Conservation (phyloP, 2,797 vertebrate species). For the Onychomys torridus region DNA sequence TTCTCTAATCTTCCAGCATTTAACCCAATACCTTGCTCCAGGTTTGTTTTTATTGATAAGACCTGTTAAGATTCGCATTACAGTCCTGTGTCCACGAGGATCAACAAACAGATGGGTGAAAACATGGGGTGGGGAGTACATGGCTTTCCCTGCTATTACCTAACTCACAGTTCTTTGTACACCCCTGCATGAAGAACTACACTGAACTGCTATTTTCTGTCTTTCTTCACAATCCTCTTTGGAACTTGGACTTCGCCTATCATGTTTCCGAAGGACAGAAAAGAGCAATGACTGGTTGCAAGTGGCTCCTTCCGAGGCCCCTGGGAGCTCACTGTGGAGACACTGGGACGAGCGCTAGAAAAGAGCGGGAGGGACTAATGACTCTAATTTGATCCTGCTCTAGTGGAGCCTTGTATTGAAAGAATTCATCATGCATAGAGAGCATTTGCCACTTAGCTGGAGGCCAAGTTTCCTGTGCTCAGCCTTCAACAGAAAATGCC, state of each 20-base stretch:
- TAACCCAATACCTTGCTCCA: too few relatives aligned
- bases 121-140: fast-evolving
- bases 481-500: slow-evolving; percentile 61
- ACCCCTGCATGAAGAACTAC: neutral
- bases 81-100: fast-evolving
- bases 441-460: slow-evolving; percentile 82
- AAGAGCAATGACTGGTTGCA: neutral
- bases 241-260: slow-evolving; percentile 35
- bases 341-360: slow-evolving; percentile 55
- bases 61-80: too few relatives aligned
- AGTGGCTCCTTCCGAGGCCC: neutral
- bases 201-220: fast-evolving
- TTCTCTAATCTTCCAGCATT: too few relatives aligned
- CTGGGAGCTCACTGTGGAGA: neutral
- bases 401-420: slow-evolving; percentile 84
- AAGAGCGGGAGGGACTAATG: slow-evolving; percentile 72
- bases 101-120: fast-evolving
- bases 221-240: neutral
- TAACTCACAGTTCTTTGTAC: fast-evolving
- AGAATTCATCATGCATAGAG: slow-evolving; percentile 87
- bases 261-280: slow-evolving; percentile 64
- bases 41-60: too few relatives aligned
- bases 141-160: neutral
- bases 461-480: slow-evolving; percentile 79
- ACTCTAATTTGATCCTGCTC: slow-evolving; percentile 80